Base-by-base conservation (phyloP, 2,888 invertebrate species). In the Habrosyne pyritoides region DNA sequence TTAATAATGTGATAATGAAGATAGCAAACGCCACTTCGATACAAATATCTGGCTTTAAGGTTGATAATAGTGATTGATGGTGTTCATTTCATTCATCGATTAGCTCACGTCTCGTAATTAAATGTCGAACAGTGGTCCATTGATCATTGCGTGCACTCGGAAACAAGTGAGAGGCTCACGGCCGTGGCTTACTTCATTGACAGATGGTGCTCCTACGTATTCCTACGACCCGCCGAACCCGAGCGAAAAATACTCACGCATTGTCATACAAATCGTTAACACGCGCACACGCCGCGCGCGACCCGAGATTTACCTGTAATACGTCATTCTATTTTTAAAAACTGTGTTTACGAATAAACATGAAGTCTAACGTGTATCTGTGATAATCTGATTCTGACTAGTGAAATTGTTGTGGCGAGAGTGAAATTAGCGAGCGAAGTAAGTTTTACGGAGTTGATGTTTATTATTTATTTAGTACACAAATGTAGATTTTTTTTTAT, bases 161-260 rank as follows among this genome's bases (percentile, higher is more conserved):
- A 28, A 30, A 47, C 47, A 46, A 36, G 30, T 49, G 47, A 28
- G 10, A 10, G 21, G 59, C 59, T 62, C 64, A 61, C 71, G 88
- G 75, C 90, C 87, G 81, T 89, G 88, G 78, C 86, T 87, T 81
- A 82, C 77, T 77, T 84, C 84, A 83, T 83, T 85, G 82, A 85
- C 84, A 79, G 84, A 83, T 84, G 79, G 79, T 76, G 78, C 61
- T 65, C 69, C 73, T 75, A 69, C 76, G 79, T 75, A 77, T 61
- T 65, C 69, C 73, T 75, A 69, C 76, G 79, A 78, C 80, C 77
- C 63, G 74, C 69, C 83, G 87, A 87, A 84, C 89, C 78, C 70
- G 63, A 54, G 69, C 68, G 69, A 69, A 77, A 81, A 83, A 81
- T 75, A 75, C 63, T 50, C 56, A 61, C 71, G 73, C 84, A 89